phyloP scores from a whole-genome alignment of 1,140 invertebrate genomes.

The Papilio glaucus region DNA sequence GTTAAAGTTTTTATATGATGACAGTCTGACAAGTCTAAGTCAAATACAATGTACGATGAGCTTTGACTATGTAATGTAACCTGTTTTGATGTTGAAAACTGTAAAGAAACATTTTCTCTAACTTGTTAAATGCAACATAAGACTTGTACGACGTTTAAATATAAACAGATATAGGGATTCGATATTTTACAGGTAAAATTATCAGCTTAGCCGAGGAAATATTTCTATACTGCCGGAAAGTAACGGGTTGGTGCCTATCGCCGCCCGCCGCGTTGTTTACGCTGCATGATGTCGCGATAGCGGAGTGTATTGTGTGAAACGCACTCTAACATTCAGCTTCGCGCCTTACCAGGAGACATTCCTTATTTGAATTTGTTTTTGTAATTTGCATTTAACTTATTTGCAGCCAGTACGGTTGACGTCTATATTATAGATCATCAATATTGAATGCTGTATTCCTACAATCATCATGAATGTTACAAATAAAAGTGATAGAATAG shows the following conservation, averaged over 20 bases:
- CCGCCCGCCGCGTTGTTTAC: conserved; percentile 74
- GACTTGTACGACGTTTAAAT: too few species aligned
- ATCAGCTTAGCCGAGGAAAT: conserved; percentile 42
- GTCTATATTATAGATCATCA: background rate
- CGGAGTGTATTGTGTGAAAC: conserved; percentile 44
- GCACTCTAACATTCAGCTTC: conserved; percentile 41
- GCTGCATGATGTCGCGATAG: conserved; percentile 61
- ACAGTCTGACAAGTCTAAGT: too few species aligned
- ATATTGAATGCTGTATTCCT: too few species aligned
- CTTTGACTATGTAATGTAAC: too few species aligned
- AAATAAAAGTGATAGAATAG: too few species aligned
- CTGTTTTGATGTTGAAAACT: too few species aligned
- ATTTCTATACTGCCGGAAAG: conserved; percentile 64
- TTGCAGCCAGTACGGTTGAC: background rate
- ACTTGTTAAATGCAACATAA: too few species aligned
- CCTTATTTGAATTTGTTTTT: conserved; percentile 28
- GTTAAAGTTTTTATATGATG: too few species aligned
- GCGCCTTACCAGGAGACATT: conserved; percentile 18
- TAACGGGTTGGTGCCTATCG: conserved; percentile 52
- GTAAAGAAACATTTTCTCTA: too few species aligned
- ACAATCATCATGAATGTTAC: too few species aligned
- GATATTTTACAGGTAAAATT: conserved; percentile 9
- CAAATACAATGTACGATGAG: too few species aligned
- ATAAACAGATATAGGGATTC: background rate
- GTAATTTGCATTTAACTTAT: conserved; percentile 12